Percentiles rank a stretch among this genome's conserved stretches.
These are phyloP conservation scores for Chrysopilus asiliformis DNA, from an alignment of 2,888 invertebrate genomes.

Conservation along the genomic window DNA sequence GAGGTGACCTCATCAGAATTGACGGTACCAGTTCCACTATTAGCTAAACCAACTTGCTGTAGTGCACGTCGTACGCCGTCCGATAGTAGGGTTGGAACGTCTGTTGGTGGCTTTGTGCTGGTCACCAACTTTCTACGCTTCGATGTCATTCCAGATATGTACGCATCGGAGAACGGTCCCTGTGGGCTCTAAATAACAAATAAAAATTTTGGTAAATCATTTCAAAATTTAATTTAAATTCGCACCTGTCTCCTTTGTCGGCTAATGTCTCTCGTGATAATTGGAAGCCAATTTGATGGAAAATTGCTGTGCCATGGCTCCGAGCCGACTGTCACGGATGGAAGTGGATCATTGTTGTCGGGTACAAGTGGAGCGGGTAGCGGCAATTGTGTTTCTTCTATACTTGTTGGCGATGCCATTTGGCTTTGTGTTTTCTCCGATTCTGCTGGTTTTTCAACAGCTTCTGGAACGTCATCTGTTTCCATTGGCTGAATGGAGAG, in stretches of 20 bases:
- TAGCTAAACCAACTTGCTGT: slow-evolving; percentile 23
- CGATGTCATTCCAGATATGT: slow-evolving; percentile 77
- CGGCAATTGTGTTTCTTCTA: slow-evolving; percentile 5
- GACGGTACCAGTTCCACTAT: slow-evolving; percentile 17
- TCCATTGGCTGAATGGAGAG: slow-evolving; percentile 39
- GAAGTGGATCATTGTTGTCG: slow-evolving; percentile 26
- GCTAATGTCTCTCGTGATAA: slow-evolving; percentile 67
- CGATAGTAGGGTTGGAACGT: slow-evolving; percentile 26
- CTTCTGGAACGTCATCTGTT: slow-evolving; percentile 31
- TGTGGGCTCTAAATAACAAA: slow-evolving; percentile 26
- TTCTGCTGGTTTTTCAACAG: slow-evolving; percentile 5
- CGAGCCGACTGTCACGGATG: slow-evolving; percentile 41
- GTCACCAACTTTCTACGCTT: slow-evolving; percentile 67
- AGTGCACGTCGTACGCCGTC: slow-evolving; percentile 31
- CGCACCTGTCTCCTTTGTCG: slow-evolving; percentile 48
- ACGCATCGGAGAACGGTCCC: slow-evolving; percentile 73
- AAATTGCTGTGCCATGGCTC: slow-evolving; percentile 50
- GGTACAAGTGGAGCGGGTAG: slow-evolving; percentile 11
- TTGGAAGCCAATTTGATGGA: slow-evolving; percentile 74
- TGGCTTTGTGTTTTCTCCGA: slow-evolving; percentile 7
- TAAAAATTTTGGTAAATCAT: too few species aligned
- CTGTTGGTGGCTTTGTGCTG: slow-evolving; percentile 27
- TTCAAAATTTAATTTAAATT: too few species aligned
- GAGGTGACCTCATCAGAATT: slow-evolving; percentile 15
- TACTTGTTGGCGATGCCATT: too few species aligned